Base-by-base conservation (phyloP, 2,797 vertebrate genomes). In the Alcedo quadribrachys region DNA sequence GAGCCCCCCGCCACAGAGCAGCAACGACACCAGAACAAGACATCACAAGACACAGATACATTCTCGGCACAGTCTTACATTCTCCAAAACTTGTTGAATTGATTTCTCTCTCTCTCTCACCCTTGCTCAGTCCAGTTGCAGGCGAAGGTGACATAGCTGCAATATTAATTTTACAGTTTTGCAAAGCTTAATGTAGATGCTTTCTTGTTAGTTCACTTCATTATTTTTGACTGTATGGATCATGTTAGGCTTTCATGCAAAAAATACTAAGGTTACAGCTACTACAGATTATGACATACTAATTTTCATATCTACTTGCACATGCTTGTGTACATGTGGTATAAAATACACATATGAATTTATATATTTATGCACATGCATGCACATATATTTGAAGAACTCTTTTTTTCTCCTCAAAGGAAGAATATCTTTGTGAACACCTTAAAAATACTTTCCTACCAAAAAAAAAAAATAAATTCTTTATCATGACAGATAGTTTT, bases 111-210 rank as follows among this genome's bases (percentile, higher is more conserved):
- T 98, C 98, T 98, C 97, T 98, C 77, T 98, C 98, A 95, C 97
- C 98, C 97, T 98, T 98, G 97, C 97, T 98, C 97, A 98, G 91
- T 98, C 98, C 98, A 94, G 98, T 97, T 80, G 97, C 97, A 97
- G 97, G 97, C 92, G 98, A 98, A 98, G 98, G 98, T 97, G 98
- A 98, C 97, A 97, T 98, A 97, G 98, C 98, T 98, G 97, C 54
- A 98, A 98, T 94, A 98, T 98, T 97, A 98, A 98, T 98, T 97
- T 97, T 96, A 97, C 94, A 97, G 6, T 98, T 97, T 97, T 97
- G 97, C 96, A 98, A 96, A 96, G 93, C 96, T 97, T 96, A 96
- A 97, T 65, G 83, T 40, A 96, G 90, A 77, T 87, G 77, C 78
- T 95, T 96, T 95, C 81, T 91, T 81, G 93, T 87, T 94, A 94